Percentiles rank a stretch among this genome's conserved stretches.
Conservation (phyloP, 2,888 invertebrate species). For the Agrotis ipsilon region DNA sequence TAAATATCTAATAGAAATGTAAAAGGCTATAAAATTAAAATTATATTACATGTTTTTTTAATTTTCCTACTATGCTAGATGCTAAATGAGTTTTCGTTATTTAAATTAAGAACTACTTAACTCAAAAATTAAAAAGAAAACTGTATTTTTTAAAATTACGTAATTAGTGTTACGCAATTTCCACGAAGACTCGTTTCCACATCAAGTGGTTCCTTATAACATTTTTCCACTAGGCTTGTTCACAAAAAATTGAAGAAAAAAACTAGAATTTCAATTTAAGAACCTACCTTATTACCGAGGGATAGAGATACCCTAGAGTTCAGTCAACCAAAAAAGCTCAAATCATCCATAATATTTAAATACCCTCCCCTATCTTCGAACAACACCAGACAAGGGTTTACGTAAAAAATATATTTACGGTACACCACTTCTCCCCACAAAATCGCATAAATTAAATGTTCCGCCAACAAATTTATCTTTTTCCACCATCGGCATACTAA, state of each 20-base stretch:
- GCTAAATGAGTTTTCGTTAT: not conserved
- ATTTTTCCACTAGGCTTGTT: not conserved
- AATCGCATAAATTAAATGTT: conserved; percentile 89
- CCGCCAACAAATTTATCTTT: conserved; percentile 89
- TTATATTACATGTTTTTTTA: not conserved
- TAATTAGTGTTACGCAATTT: not conserved
- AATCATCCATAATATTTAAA: conserved; percentile 32
- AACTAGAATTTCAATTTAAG: too few relatives aligned
- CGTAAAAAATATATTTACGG: conserved; percentile 66
- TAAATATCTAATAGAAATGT: conserved; percentile 48
- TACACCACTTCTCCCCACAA: conserved; percentile 75
- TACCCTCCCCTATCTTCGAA: conserved; percentile 13
- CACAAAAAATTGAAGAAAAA: too few relatives aligned
- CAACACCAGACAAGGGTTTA: conserved; percentile 46
- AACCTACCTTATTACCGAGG: not conserved
- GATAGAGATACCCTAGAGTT: not conserved
- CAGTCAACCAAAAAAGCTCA: conserved; percentile 33
- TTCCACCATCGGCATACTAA: conserved; percentile 89
- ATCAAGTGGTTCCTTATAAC: not conserved
- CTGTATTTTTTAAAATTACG: not conserved
- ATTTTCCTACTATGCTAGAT: not conserved
- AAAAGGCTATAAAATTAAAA: not conserved
- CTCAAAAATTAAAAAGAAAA: not conserved
- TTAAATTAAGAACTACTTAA: too few relatives aligned
- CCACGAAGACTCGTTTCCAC: too few relatives aligned